A percentile compares a stretch with the other conserved stretches of the same genome.
Conservation (phyloP, 2,113 vertebrate species). For the Arizona elegans region DNA sequence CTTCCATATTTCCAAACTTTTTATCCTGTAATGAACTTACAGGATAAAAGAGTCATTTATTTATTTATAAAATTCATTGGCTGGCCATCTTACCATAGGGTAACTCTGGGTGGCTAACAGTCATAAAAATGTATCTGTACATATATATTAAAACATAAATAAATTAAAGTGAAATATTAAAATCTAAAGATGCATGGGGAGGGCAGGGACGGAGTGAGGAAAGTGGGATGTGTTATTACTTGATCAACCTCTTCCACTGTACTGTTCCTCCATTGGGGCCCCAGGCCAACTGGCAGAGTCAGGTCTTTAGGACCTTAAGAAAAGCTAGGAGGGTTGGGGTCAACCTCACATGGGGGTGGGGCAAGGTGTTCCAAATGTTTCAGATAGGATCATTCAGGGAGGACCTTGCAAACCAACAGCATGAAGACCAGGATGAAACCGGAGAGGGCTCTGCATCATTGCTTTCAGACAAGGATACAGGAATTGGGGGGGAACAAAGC, state of each 20-base stretch:
- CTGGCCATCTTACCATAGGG: background rate
- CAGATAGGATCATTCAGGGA: background rate
- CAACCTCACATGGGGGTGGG: background rate
- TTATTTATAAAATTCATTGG: background rate
- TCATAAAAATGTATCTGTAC: background rate
- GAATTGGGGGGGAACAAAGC: background rate
- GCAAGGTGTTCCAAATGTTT: too few relatives aligned
- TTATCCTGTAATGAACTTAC: background rate
- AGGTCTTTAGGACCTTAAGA: too few relatives aligned
- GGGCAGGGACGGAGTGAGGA: fast-evolving
- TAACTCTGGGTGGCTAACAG: background rate
- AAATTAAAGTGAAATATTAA: background rate
- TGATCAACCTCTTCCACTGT: background rate
- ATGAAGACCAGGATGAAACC: background rate
- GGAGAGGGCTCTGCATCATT: background rate
- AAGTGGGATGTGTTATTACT: background rate
- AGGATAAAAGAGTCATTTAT: background rate
- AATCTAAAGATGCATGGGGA: background rate
- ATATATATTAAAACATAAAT: too few relatives aligned
- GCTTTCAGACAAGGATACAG: background rate
- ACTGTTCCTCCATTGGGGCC: background rate
- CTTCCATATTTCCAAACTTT: background rate
- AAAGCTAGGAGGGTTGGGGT: background rate
- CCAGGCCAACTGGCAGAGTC: background rate
- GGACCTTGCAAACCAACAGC: background rate